phyloP scores from a whole-genome alignment of 1,140 invertebrate species.

The Diabrotica undecimpunctata region DNA sequence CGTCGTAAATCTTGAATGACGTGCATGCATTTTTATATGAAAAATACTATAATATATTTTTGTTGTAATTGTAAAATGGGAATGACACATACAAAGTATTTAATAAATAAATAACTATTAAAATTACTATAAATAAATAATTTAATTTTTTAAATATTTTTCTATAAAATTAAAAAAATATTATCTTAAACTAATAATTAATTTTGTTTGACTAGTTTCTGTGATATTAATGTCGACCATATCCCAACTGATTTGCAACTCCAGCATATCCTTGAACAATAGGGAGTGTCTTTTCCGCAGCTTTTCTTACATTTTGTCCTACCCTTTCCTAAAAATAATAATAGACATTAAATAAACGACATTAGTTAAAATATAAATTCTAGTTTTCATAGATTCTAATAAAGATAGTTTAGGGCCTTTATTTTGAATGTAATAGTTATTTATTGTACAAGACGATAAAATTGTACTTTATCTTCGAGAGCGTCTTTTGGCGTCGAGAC shows the following conservation, averaged over 20 bases:
- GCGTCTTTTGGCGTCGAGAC: no score
- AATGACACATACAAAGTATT: no score
- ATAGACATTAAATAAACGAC: constrained; percentile 19
- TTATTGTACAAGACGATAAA: no score
- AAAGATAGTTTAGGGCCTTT: no score
- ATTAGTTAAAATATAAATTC: not conserved
- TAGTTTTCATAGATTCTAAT: no score
- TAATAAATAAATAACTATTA: no score
- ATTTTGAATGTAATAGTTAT: no score
- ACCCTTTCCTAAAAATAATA: constrained; percentile 35
- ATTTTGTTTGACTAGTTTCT: not conserved
- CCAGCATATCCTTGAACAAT: constrained; percentile 30
- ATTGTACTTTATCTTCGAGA: no score
- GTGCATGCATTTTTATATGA: no score
- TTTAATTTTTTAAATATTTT: not conserved
- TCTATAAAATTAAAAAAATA: not conserved
- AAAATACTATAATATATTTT: no score
- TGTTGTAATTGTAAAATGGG: no score
- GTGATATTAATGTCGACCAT: not conserved
- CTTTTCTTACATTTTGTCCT: constrained; percentile 30
- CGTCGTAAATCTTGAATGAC: no score
- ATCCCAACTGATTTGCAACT: constrained; percentile 19
- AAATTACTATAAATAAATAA: not conserved
- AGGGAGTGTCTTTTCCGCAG: constrained; percentile 31
- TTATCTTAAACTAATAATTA: not conserved